A percentile compares a stretch with the other conserved stretches of the same genome.
phyloP scores from a whole-genome alignment of 2,888 invertebrate genomes.

The Rosalia funebris region DNA sequence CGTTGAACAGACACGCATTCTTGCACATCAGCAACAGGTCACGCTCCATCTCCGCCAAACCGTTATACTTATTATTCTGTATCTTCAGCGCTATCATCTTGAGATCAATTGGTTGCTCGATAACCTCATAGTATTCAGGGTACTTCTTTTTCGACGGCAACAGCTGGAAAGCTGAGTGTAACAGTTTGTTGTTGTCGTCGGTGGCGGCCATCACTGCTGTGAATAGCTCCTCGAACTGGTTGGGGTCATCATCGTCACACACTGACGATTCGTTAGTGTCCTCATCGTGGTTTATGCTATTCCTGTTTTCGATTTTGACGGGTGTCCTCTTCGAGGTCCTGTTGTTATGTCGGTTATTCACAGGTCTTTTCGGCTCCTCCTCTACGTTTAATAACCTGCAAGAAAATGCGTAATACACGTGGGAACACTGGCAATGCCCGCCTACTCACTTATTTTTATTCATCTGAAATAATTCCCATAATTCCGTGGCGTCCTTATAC shows the following conservation, averaged over 20 bases:
- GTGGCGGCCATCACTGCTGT: conserved; percentile 88
- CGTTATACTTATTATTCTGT: conserved; percentile 82
- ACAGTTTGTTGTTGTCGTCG: conserved; percentile 81
- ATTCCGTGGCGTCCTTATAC: conserved; percentile 87
- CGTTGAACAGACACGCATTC: conserved; percentile 96
- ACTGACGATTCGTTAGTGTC: conserved; percentile 20
- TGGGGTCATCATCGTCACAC: conserved; percentile 49
- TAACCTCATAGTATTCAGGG: conserved; percentile 95
- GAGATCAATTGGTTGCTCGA: conserved; percentile 93
- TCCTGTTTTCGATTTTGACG: conserved; percentile 25
- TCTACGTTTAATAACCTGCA: conserved; percentile 55
- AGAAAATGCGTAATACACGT: conserved; percentile 18
- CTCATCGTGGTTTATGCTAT: conserved; percentile 32
- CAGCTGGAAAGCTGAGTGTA: conserved; percentile 89
- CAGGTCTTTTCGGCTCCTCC: conserved; percentile 58
- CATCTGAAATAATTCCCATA: conserved; percentile 84
- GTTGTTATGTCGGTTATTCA: conserved; percentile 30
- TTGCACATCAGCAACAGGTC: conserved; percentile 91
- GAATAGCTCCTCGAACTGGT: conserved; percentile 89
- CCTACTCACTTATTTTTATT: conserved; percentile 65
- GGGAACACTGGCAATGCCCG: background rate
- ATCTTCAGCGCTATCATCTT: conserved; percentile 93
- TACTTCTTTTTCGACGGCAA: conserved; percentile 92
- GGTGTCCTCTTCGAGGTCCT: conserved; percentile 26
- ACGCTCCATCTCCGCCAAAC: conserved; percentile 84